Evolutionary conservation across 2,888 invertebrate species (phyloP).

Genomic region (Tryphoninae sp.): DNA sequence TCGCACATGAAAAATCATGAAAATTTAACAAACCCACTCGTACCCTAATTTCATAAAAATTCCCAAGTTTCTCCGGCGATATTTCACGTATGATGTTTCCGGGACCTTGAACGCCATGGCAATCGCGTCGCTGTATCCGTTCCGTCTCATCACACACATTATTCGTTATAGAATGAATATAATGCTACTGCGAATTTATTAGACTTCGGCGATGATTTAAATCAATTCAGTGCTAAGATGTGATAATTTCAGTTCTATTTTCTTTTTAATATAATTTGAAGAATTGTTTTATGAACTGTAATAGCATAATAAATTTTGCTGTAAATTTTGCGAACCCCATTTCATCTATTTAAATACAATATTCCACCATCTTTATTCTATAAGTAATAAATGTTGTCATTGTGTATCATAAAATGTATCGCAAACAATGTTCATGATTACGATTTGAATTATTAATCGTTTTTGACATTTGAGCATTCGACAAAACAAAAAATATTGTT

Average conservation of each 20-base stretch:
- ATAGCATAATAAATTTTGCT: not conserved
- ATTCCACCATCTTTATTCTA: no score
- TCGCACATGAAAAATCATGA: not conserved
- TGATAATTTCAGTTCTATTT: not conserved
- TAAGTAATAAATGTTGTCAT: no score
- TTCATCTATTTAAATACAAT: no score
- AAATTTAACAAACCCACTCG: not conserved
- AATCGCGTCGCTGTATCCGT: not conserved
- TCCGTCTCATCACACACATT: not conserved
- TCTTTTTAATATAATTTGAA: not conserved
- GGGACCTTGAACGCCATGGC: slow-evolving; percentile 5
- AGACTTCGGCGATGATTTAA: not conserved
- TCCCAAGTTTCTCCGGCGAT: not conserved
- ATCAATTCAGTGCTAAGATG: not conserved
- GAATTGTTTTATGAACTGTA: not conserved
- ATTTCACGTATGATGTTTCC: not conserved
- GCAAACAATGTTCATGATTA: no score
- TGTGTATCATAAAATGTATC: no score
- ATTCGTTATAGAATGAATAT: not conserved
- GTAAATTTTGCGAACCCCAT: not conserved
- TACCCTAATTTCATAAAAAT: not conserved
- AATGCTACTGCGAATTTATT: no score
- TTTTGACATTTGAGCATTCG: no score
- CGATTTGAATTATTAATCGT: no score
- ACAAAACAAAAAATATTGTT: no score